phyloP scores from a whole-genome alignment of 2,113 vertebrate species.

The Leptosomus discolor region DNA sequence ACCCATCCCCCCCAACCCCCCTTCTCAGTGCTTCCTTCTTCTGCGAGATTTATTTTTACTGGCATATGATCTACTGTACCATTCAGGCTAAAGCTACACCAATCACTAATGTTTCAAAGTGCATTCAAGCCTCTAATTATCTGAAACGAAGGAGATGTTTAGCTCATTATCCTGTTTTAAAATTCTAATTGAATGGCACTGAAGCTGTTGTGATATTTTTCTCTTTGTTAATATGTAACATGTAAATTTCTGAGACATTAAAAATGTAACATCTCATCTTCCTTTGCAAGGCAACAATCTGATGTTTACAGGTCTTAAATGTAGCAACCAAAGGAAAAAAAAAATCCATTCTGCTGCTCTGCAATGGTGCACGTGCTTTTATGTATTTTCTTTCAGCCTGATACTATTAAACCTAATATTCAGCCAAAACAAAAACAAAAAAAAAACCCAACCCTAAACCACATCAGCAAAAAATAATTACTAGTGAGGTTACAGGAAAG shows the following conservation, averaged over 20 bases:
- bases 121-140: neutral
- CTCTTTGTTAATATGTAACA: neutral
- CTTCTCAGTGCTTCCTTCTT: fast-evolving
- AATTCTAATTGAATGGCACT: neutral
- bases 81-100: neutral
- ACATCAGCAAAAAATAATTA: neutral
- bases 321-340: neutral
- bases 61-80: neutral
- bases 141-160: neutral
- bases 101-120: neutral
- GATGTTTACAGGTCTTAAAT: neutral
- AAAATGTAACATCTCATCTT: neutral
- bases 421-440: neutral
- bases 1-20: neutral
- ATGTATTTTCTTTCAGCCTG: neutral
- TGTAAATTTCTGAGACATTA: neutral
- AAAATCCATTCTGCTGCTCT: neutral
- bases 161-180: neutral
- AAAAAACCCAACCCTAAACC: neutral
- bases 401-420: neutral
- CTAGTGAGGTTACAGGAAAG: neutral
- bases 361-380: neutral
- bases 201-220: neutral
- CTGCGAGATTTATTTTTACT: neutral
- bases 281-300: neutral